Conservation (phyloP, 2,113 vertebrate genomes). For the Anoura caudifer region DNA sequence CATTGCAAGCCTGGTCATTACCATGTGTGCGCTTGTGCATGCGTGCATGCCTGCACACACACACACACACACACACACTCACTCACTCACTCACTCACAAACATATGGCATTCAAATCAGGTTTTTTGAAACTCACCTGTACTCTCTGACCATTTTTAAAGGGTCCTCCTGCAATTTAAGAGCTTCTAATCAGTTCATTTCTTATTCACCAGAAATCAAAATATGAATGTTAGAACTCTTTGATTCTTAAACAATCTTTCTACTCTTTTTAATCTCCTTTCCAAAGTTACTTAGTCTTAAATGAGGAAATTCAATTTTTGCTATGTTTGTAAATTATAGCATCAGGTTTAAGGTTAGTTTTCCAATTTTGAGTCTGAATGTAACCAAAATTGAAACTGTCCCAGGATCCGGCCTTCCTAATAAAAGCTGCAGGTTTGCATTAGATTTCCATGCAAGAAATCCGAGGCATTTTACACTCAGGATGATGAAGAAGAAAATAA, state of each 20-base stretch:
- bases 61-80: not conserved
- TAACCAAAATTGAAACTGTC: not conserved
- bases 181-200: constrained; percentile 26
- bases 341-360: not conserved
- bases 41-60: too few species aligned
- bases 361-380: not conserved
- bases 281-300: constrained; percentile 7
- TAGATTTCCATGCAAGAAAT: not conserved
- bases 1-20: not conserved
- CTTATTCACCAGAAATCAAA: constrained; percentile 4
- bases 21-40: too few species aligned
- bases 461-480: not conserved
- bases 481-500: not conserved
- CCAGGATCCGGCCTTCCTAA: not conserved
- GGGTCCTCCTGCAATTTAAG: not conserved
- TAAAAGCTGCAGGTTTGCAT: not conserved
- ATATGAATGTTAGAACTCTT: not conserved
- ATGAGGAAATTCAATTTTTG: not conserved
- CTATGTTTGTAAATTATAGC: not conserved
- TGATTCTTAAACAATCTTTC: not conserved
- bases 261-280: not conserved
- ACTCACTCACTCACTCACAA: not conserved
- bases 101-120: not conserved
- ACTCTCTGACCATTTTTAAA: constrained; percentile 12
- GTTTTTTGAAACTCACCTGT: not conserved